Conservation (phyloP, 2,888 invertebrate species). For the Ormyrus nitidulus region DNA sequence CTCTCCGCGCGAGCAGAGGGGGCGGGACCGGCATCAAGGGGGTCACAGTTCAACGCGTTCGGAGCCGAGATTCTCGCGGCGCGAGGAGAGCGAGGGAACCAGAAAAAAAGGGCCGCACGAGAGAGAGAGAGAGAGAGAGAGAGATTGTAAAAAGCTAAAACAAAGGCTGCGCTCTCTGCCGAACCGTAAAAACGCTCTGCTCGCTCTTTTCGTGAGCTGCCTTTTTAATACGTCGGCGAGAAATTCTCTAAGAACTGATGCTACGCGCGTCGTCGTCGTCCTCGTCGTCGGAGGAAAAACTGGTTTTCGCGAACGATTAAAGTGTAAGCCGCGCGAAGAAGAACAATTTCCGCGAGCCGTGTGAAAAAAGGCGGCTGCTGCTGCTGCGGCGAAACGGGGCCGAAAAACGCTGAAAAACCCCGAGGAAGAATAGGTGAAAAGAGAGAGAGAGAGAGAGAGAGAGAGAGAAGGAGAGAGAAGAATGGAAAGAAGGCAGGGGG, state of each 20-base stretch:
- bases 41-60: slow-evolving; percentile 69
- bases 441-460: slow-evolving; percentile 38
- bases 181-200: too few relatives aligned
- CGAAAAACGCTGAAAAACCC: slow-evolving; percentile 36
- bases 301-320: too few relatives aligned
- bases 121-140: slow-evolving; percentile 51
- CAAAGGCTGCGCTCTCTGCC: slow-evolving; percentile 14
- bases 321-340: not conserved
- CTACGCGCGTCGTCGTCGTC: too few relatives aligned
- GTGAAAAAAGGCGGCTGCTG: not conserved
- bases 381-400: not conserved
- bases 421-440: not conserved
- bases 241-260: not conserved
- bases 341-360: not conserved
- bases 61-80: slow-evolving; percentile 48
- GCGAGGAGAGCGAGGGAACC: too few relatives aligned
- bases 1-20: slow-evolving; percentile 12
- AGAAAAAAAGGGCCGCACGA: not conserved
- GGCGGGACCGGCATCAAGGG: slow-evolving; percentile 54
- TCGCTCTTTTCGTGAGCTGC: not conserved
- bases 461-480: slow-evolving; percentile 9
- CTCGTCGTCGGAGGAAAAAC: too few relatives aligned
- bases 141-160: slow-evolving; percentile 32
- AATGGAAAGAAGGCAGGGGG: slow-evolving; percentile 19
- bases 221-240: not conserved